A percentile compares a stretch with the other conserved stretches of the same genome.
These are phyloP conservation scores for Ennomos quercinarius DNA, from an alignment of 2,888 invertebrate species.

Conservation along the genomic window DNA sequence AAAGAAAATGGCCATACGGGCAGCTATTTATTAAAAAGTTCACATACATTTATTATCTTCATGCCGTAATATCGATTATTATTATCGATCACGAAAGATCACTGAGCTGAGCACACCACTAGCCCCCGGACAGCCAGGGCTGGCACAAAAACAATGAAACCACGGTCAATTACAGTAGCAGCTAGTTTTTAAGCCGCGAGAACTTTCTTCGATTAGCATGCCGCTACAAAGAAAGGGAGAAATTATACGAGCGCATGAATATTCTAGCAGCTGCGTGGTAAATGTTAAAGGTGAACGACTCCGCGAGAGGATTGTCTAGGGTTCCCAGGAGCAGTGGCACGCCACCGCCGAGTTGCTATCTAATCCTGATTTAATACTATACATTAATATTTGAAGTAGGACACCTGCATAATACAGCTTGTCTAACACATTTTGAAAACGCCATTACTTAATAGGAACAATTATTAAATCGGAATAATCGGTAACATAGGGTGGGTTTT, in stretches of 20 bases:
- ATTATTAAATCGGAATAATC: too few species aligned
- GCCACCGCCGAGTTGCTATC: too few species aligned
- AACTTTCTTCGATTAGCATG: conserved; percentile 83
- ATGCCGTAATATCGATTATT: background rate
- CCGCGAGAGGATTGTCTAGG: conserved; percentile 41
- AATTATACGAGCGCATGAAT: conserved; percentile 77
- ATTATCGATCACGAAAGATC: background rate
- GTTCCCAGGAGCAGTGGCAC: conserved; percentile 15
- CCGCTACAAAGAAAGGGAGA: conserved; percentile 79
- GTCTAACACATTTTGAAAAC: too few species aligned
- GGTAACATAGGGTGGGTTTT: too few species aligned
- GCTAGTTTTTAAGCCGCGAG: conserved; percentile 77
- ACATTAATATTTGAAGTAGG: too few species aligned
- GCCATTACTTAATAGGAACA: too few species aligned
- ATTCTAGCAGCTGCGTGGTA: conserved; percentile 71
- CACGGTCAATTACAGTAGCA: conserved; percentile 74
- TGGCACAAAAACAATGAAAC: conserved; percentile 61
- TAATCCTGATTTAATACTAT: too few species aligned
- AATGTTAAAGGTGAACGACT: conserved; percentile 84
- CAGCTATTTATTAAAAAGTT: too few species aligned
- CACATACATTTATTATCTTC: background rate
- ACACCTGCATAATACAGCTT: too few species aligned
- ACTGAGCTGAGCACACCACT: conserved; percentile 7
- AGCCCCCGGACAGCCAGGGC: conserved; percentile 28
- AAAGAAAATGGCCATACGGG: too few species aligned